A percentile compares a stretch with the other conserved stretches of the same genome.
phyloP scores from a whole-genome alignment of 2,113 vertebrate species.

The Orientallactaga bullata region DNA sequence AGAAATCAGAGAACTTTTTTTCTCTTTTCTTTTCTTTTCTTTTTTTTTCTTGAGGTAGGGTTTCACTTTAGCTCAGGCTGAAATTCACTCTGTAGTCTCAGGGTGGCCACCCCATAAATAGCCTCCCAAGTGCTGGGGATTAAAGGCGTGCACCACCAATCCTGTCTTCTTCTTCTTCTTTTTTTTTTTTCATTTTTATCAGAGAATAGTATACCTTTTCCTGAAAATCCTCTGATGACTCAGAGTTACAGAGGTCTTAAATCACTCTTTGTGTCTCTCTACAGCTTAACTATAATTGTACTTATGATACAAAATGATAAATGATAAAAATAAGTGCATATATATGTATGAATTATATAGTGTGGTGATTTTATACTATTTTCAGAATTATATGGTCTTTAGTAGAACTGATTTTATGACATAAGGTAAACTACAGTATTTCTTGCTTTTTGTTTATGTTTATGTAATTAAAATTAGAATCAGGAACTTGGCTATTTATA shows the following conservation, averaged over 20 bases:
- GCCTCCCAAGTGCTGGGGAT: too few relatives aligned
- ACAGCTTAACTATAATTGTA: neutral
- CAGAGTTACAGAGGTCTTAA: slow-evolving; percentile 34
- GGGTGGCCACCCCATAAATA: too few relatives aligned
- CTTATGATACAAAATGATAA: slow-evolving; percentile 6
- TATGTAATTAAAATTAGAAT: neutral
- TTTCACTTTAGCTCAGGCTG: too few relatives aligned
- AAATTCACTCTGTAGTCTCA: too few relatives aligned
- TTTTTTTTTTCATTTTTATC: neutral
- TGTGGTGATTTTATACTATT: neutral
- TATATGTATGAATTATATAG: neutral
- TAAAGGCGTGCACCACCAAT: too few relatives aligned
- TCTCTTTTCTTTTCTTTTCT: too few relatives aligned
- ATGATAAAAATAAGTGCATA: slow-evolving; percentile 3
- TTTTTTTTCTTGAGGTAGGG: too few relatives aligned
- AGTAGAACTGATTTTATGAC: slow-evolving; percentile 30
- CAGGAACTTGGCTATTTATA: slow-evolving; percentile 6
- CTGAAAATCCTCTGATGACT: neutral
- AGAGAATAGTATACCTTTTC: neutral
- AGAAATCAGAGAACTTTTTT: slow-evolving; percentile 19
- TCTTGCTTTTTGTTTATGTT: slow-evolving; percentile 55
- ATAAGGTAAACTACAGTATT: neutral
- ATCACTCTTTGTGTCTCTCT: neutral
- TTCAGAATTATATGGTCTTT: slow-evolving; percentile 47
- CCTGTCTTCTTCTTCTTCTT: too few relatives aligned